Conservation (phyloP, 2,888 invertebrate genomes). For the Cylloceria caligata region DNA sequence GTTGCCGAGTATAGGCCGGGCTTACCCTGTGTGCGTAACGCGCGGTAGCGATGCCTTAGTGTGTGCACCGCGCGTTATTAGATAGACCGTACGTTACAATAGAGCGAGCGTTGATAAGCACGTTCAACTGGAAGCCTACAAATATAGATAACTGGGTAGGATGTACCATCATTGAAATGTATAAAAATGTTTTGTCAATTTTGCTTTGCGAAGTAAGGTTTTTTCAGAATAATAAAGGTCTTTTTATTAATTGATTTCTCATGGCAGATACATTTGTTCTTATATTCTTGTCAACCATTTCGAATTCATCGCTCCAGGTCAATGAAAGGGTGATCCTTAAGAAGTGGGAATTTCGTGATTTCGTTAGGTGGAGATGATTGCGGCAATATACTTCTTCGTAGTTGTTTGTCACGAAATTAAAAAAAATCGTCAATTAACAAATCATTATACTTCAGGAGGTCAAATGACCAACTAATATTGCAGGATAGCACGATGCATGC, state of each 20-base stretch:
- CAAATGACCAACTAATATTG: not conserved
- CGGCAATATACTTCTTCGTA: not conserved
- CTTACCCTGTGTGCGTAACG: too few species aligned
- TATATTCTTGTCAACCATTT: not conserved
- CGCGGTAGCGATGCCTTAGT: too few species aligned
- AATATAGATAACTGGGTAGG: not conserved
- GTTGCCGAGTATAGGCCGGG: too few species aligned
- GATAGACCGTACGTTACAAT: too few species aligned
- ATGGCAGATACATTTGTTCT: not conserved
- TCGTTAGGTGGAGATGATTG: not conserved
- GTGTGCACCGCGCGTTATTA: too few species aligned
- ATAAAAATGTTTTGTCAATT: too few species aligned
- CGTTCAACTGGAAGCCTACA: not conserved
- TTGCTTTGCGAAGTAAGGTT: too few species aligned
- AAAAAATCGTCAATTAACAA: conserved; percentile 13
- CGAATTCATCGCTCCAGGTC: not conserved
- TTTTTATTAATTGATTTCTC: too few species aligned
- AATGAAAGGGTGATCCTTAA: not conserved
- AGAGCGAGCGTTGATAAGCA: not conserved
- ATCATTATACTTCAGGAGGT: conserved; percentile 36
- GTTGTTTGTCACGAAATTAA: conserved; percentile 1
- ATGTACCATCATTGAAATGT: not conserved
- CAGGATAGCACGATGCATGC: not conserved
- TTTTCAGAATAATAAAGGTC: too few species aligned
- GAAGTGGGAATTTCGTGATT: not conserved